Evolutionary conservation across 2,113 vertebrate species (phyloP).

Genomic region (Cebidichthys violaceus): DNA sequence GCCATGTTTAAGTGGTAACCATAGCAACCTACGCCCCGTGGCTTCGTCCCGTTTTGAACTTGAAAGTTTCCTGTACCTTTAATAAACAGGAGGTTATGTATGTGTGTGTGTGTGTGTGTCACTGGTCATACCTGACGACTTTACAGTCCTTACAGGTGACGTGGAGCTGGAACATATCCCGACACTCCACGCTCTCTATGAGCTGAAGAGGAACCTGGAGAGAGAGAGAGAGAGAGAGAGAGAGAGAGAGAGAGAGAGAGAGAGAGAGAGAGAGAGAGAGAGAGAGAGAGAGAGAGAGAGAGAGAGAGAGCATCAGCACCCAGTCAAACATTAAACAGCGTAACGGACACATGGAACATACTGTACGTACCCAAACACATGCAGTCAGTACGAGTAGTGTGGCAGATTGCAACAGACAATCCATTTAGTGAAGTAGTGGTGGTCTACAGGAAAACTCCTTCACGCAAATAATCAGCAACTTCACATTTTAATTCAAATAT

Average conservation of each 20-base stretch:
- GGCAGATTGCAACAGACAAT: background rate
- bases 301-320: conserved; percentile 1
- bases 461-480: conserved; percentile 30
- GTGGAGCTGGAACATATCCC: conserved; percentile 97
- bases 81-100: background rate
- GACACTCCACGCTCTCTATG: conserved; percentile 94
- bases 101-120: no score
- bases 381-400: conserved; percentile 51
- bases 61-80: background rate
- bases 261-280: background rate
- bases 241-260: background rate
- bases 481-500: background rate
- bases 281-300: background rate
- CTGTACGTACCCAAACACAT: conserved; percentile 44
- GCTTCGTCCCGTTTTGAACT: no score
- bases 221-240: background rate
- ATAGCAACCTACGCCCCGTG: background rate
- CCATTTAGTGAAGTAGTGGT: conserved; percentile 34
- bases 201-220: conserved; percentile 98
- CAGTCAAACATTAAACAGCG: background rate
- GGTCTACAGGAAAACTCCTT: conserved; percentile 11
- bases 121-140: conserved; percentile 89
- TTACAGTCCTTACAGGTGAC: conserved; percentile 99
- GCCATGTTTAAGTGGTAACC: background rate
- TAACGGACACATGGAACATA: background rate